phyloP scores from a whole-genome alignment of 2,113 vertebrate species.

The Oreotragus oreotragus region DNA sequence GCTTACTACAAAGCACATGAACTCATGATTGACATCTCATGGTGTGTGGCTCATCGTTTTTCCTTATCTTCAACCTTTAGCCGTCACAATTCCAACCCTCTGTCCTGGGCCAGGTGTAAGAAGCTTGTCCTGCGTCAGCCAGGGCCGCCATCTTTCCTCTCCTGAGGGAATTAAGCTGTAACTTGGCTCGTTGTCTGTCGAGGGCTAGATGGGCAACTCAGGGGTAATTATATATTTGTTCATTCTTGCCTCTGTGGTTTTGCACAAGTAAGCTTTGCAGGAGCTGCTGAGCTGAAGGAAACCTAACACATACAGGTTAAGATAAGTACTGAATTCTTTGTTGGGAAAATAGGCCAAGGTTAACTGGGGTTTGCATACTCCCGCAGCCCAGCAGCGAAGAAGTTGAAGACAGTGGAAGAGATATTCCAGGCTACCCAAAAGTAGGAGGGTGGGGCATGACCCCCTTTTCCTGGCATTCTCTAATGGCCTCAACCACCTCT shows the following conservation, averaged over 20 bases:
- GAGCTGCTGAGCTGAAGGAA: constrained; percentile 70
- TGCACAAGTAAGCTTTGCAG: constrained; percentile 1
- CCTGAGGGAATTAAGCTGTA: constrained; percentile 52
- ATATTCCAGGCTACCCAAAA: neutral
- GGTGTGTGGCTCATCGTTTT: neutral
- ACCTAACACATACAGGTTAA: constrained; percentile 69
- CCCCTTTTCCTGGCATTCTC: neutral
- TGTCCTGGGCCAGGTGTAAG: neutral
- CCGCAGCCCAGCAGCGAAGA: neutral
- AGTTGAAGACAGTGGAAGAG: constrained; percentile 42
- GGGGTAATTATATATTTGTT: constrained; percentile 63
- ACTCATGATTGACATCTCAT: neutral
- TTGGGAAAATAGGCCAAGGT: constrained; percentile 68
- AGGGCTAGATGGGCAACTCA: constrained; percentile 31
- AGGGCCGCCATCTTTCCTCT: neutral
- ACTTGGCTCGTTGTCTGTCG: neutral
- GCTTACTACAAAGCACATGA: neutral
- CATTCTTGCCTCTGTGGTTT: constrained; percentile 62
- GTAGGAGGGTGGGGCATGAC: neutral
- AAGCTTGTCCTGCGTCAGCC: neutral
- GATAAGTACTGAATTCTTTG: constrained; percentile 72
- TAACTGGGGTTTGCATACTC: constrained; percentile 40
- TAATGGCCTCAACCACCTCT: neutral
- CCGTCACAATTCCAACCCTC: rapidly evolving
- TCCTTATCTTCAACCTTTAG: neutral